Conservation (phyloP, 2,113 vertebrate species). For the Thoracochromis brauschi region DNA sequence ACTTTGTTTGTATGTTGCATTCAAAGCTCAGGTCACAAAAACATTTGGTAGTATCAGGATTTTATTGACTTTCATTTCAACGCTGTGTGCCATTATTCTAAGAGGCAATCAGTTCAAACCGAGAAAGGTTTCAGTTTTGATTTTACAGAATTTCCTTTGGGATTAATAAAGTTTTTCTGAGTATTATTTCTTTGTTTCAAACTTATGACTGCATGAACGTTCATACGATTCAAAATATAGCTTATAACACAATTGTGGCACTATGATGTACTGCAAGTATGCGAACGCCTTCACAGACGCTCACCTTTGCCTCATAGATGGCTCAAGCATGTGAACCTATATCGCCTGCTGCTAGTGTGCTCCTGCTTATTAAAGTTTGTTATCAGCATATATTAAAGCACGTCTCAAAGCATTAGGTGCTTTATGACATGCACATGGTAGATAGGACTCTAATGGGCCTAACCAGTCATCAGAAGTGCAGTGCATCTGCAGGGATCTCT, state of each 20-base stretch:
- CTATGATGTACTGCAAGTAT: not conserved
- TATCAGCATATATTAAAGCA: not conserved
- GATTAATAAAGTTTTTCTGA: not conserved
- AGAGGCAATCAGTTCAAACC: not conserved
- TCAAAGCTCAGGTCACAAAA: not conserved
- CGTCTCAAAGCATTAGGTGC: not conserved
- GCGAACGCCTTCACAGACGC: not conserved
- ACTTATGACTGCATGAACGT: not conserved
- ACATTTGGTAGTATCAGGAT: not conserved
- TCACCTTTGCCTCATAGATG: conserved; percentile 10
- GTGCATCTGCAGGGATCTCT: not conserved
- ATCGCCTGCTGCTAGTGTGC: not conserved
- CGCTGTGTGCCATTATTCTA: not conserved
- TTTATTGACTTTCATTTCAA: not conserved
- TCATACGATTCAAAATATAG: not conserved
- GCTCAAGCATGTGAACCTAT: not conserved
- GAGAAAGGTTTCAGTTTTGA: not conserved
- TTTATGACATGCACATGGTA: not conserved
- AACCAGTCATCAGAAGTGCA: not conserved
- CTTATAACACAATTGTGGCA: not conserved
- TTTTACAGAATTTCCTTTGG: not conserved
- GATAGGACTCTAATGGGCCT: not conserved
- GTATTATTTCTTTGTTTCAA: not conserved
- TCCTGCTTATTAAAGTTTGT: not conserved
- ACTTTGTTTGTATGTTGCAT: not conserved